Percentiles rank a stretch among this genome's conserved stretches.
Evolutionary conservation across 2,113 vertebrate species (phyloP).

Genomic region (Lophius piscatorius): DNA sequence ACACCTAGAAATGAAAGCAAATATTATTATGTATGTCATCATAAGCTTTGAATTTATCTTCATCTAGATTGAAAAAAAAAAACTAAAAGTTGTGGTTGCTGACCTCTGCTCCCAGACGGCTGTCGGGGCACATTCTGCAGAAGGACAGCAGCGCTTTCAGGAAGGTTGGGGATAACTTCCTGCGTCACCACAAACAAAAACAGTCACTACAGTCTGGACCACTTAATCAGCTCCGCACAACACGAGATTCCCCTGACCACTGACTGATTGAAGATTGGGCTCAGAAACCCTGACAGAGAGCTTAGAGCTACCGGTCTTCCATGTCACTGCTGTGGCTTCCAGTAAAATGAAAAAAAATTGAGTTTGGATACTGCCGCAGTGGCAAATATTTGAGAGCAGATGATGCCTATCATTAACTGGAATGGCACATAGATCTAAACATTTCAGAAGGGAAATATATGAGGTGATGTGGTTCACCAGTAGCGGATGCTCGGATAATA

Average conservation of each 20-base stretch:
- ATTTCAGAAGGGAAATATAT: background rate
- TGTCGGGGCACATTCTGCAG: constrained; percentile 98
- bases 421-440: background rate
- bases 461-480: constrained; percentile 3
- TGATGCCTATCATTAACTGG: background rate
- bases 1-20: constrained; percentile 82
- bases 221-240: constrained; percentile 9
- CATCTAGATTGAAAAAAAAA: background rate
- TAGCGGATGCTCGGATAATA: background rate
- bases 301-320: constrained; percentile 19
- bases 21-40: background rate
- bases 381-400: background rate
- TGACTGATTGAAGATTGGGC: constrained; percentile 19
- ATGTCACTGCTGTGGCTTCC: background rate
- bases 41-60: background rate
- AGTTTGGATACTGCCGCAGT: background rate
- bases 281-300: constrained; percentile 8
- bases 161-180: constrained; percentile 94
- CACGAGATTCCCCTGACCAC: constrained; percentile 27
- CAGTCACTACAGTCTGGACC: constrained; percentile 18
- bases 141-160: constrained; percentile 97
- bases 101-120: constrained; percentile 97
- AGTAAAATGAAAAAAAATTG: background rate
- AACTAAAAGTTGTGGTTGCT: no score
- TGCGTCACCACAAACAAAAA: constrained; percentile 67